Evolutionary conservation across 1,140 invertebrate species (phyloP).

Genomic region (Stegodyphus mimosarum): DNA sequence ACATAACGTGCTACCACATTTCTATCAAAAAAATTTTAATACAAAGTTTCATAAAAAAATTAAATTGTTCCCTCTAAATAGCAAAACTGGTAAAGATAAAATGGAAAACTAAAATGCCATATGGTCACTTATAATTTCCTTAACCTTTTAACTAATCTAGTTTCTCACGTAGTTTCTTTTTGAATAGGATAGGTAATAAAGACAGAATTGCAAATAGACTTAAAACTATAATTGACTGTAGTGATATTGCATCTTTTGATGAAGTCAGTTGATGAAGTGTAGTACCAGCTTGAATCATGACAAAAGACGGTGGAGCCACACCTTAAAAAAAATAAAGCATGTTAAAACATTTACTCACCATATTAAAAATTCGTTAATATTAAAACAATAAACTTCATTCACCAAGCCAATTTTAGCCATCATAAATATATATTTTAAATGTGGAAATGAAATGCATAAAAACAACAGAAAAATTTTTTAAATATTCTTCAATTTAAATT

Average conservation of each 20-base stretch:
- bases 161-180: conserved; percentile 82
- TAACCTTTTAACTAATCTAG: conserved; percentile 74
- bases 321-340: conserved; percentile 74
- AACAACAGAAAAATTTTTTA: too few species aligned
- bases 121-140: background rate
- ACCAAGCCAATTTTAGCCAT: too few species aligned
- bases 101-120: conserved; percentile 3
- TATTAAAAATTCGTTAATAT: too few species aligned
- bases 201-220: conserved; percentile 76
- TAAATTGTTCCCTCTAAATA: conserved; percentile 30
- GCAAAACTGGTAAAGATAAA: too few species aligned
- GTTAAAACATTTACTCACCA: too few species aligned
- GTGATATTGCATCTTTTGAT: conserved; percentile 89
- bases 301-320: conserved; percentile 96
- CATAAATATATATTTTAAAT: too few species aligned
- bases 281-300: conserved; percentile 97
- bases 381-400: too few species aligned
- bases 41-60: too few species aligned
- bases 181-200: conserved; percentile 91
- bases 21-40: background rate
- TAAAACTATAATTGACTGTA: conserved; percentile 81
- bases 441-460: too few species aligned
- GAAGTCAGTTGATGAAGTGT: conserved; percentile 93
- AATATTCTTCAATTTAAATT: too few species aligned
- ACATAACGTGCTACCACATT: too few species aligned